Evolutionary conservation across 2,888 invertebrate genomes (phyloP).

Genomic region (Hypena proboscidalis): DNA sequence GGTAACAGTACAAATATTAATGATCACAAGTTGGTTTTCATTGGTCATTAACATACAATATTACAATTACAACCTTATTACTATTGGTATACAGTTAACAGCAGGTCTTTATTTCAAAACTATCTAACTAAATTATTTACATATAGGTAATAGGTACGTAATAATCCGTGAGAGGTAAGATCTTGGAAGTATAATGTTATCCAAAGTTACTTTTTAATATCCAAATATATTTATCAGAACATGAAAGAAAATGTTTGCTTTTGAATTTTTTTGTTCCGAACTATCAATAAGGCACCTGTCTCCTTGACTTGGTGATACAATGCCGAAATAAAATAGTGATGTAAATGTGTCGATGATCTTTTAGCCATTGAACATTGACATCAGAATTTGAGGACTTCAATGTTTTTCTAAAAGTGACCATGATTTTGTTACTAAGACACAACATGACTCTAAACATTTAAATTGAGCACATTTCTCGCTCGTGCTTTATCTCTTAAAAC

Average conservation of each 20-base stretch:
- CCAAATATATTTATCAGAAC: constrained; percentile 22
- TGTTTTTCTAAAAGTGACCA: constrained; percentile 13
- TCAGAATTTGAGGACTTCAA: constrained; percentile 6
- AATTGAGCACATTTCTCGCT: constrained; percentile 67
- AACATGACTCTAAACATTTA: constrained; percentile 29
- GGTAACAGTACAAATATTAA: constrained; percentile 87
- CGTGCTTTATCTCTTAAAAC: constrained; percentile 64
- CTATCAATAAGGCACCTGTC: constrained; percentile 51
- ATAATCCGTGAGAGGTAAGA: constrained; percentile 34
- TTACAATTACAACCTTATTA: constrained; percentile 81
- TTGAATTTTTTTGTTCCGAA: constrained; percentile 34
- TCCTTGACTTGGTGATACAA: constrained; percentile 38
- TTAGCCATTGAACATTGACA: constrained; percentile 1
- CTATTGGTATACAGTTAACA: constrained; percentile 80
- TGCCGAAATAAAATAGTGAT: constrained; percentile 20
- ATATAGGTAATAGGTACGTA: constrained; percentile 48
- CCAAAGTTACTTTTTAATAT: constrained; percentile 34
- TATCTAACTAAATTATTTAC: constrained; percentile 72
- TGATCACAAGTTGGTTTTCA: constrained; percentile 87
- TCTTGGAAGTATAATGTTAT: constrained; percentile 35
- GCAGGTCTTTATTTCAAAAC: constrained; percentile 73
- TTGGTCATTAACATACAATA: constrained; percentile 85
- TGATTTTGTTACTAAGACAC: constrained; percentile 32
- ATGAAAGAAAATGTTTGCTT: constrained; percentile 10
- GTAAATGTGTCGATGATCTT: constrained; percentile 25